These are phyloP conservation scores for Drosophila funebris DNA, from an alignment of 1,140 invertebrate genomes.

Conservation along the genomic window DNA sequence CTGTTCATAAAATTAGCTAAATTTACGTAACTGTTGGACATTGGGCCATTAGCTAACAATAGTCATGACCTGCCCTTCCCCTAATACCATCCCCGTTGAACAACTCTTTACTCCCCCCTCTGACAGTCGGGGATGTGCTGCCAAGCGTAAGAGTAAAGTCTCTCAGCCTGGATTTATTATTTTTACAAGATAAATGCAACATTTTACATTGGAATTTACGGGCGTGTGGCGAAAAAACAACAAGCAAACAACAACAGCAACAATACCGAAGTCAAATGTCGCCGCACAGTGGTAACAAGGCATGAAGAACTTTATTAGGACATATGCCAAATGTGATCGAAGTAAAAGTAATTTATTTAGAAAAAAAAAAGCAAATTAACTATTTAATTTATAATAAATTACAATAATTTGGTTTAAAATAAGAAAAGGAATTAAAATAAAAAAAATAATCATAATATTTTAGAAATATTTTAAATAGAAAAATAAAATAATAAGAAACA, in stretches of 20 bases:
- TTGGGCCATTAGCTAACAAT: constrained; percentile 65
- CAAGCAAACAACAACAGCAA: constrained; percentile 40
- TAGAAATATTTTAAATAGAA: no score
- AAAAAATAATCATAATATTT: no score
- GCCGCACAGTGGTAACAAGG: constrained; percentile 48
- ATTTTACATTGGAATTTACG: constrained; percentile 80
- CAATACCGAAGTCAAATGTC: constrained; percentile 62
- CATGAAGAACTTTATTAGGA: not conserved
- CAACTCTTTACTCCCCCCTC: constrained; percentile 22
- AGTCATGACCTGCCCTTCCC: not conserved
- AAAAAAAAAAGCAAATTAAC: no score
- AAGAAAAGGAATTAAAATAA: no score
- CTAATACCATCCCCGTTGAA: not conserved
- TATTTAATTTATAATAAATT: no score
- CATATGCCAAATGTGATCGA: not conserved
- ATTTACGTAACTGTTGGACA: constrained; percentile 61
- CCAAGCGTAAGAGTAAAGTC: constrained; percentile 78
- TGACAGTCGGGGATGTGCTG: constrained; percentile 31
- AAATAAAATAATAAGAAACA: no score
- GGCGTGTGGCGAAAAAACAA: constrained; percentile 56
- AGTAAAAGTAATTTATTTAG: not conserved
- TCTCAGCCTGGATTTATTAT: constrained; percentile 75
- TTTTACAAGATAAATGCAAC: constrained; percentile 83
- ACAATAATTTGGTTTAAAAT: no score
- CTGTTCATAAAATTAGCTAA: constrained; percentile 76